phyloP scores from a whole-genome alignment of 2,113 vertebrate species.

The Salvator merianae region DNA sequence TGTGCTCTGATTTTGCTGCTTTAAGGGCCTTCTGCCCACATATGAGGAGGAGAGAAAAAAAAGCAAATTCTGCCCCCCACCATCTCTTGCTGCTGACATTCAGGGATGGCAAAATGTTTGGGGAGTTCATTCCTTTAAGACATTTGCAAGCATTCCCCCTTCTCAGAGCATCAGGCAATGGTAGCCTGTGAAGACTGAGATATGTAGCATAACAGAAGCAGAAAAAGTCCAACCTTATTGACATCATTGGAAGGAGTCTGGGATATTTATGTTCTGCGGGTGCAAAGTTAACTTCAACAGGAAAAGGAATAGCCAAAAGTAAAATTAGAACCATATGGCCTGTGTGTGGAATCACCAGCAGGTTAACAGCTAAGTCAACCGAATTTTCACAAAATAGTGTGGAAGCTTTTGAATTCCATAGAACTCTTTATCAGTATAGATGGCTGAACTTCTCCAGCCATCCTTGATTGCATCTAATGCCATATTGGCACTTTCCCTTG shows the following conservation, averaged over 20 bases:
- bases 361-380: no score
- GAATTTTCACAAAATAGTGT: no score
- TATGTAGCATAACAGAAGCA: background rate
- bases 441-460: no score
- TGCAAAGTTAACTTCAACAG: background rate
- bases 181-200: background rate
- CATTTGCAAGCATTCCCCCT: background rate
- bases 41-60: background rate
- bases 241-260: background rate
- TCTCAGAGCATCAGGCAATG: background rate
- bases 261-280: background rate
- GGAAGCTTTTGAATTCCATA: no score
- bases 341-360: no score
- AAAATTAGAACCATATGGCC: no score
- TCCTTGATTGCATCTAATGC: no score
- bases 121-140: background rate
- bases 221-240: background rate
- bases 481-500: no score
- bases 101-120: background rate
- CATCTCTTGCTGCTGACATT: conserved; percentile 75
- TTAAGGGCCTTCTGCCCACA: conserved; percentile 61
- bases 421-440: no score
- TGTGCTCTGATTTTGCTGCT: conserved; percentile 74
- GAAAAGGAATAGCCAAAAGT: background rate
- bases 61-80: conserved; percentile 71